Percentiles rank a stretch among this genome's conserved stretches.
These are phyloP conservation scores for Paracentrotus lividus DNA, from an alignment of 53 echinoderm and acorn worm genomes.

Conservation along the genomic window DNA sequence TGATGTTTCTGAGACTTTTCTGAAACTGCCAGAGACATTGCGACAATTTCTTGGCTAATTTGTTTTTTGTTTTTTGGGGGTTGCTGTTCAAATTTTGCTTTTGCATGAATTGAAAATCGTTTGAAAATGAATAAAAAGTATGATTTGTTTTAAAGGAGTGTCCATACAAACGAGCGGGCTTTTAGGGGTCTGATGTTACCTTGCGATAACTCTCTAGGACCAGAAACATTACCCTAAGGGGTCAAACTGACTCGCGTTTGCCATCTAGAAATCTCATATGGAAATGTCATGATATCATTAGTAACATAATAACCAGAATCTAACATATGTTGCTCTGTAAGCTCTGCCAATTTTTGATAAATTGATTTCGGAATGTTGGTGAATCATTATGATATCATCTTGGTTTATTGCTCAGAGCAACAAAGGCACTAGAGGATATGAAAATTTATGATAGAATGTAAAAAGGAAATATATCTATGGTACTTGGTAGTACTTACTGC, in stretches of 20 bases:
- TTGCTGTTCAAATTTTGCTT: no score
- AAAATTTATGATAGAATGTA: neutral
- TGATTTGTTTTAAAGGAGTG: no score
- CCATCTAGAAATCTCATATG: neutral
- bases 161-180: no score
- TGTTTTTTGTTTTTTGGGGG: no score
- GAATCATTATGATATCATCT: slow-evolving; percentile 13
- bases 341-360: neutral
- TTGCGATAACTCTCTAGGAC: no score
- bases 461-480: neutral
- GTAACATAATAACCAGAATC: neutral
- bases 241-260: neutral
- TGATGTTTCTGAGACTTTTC: no score
- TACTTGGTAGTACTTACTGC: neutral
- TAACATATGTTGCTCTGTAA: neutral
- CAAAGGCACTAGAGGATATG: neutral
- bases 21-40: no score
- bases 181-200: no score
- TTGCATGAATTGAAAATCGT: no score
- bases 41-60: no score
- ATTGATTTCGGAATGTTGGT: neutral
- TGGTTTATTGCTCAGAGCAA: neutral
- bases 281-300: slow-evolving; percentile 3
- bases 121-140: no score
- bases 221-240: neutral